These are phyloP conservation scores for Zosterops borbonicus DNA, from an alignment of 2,113 vertebrate genomes.

Conservation along the genomic window DNA sequence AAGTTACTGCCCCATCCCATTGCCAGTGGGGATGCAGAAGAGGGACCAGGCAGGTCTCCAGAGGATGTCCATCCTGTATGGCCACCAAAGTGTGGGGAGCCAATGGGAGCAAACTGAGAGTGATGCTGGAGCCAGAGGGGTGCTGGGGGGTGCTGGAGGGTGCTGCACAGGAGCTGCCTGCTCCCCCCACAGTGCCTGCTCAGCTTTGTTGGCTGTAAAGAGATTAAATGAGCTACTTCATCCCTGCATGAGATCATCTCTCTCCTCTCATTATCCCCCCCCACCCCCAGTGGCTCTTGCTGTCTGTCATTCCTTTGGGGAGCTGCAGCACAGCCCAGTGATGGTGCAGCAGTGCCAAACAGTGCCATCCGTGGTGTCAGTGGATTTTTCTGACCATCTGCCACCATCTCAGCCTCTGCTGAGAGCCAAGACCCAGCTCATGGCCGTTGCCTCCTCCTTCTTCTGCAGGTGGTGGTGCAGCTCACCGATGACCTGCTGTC, in stretches of 20 bases:
- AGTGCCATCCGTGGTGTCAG: rapidly evolving
- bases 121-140: neutral
- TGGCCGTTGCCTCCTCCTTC: neutral
- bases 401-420: neutral
- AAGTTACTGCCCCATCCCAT: rapidly evolving
- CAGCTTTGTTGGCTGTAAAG: neutral
- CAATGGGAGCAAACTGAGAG: rapidly evolving
- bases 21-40: neutral
- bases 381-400: neutral
- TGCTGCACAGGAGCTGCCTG: neutral
- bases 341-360: neutral
- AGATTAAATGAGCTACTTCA: neutral
- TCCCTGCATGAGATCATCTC: neutral
- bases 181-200: neutral
- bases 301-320: neutral
- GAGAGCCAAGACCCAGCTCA: neutral
- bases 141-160: neutral
- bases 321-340: neutral
- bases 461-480: slow-evolving; percentile 88
- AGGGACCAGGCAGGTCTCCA: neutral
- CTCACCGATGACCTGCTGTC: slow-evolving; percentile 94
- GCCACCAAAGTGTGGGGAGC: neutral
- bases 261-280: neutral
- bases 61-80: neutral
- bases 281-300: neutral